Conservation (phyloP, 1,140 invertebrate species). For the Bombus terrestris region DNA sequence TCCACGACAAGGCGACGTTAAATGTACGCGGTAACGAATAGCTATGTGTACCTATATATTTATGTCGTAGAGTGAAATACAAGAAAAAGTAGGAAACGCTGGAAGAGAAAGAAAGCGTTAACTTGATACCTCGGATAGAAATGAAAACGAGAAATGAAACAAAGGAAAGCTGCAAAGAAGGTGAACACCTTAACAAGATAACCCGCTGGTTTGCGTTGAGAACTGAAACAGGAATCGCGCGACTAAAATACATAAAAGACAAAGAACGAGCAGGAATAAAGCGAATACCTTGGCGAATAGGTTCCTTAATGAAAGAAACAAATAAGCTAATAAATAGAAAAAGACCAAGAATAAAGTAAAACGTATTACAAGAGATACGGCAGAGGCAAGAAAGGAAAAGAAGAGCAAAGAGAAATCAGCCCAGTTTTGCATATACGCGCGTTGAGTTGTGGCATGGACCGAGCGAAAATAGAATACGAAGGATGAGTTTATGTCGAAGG, state of each 20-base stretch:
- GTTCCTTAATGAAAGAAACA: conserved; percentile 24
- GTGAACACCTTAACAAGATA: conserved; percentile 7
- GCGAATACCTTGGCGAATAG: conserved; percentile 7
- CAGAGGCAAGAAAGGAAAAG: neutral
- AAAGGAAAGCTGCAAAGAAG: neutral
- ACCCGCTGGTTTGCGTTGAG: neutral
- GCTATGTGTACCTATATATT: conserved; percentile 5
- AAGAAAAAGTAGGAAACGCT: neutral
- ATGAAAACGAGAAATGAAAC: neutral
- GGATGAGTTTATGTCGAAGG: conserved; percentile 26
- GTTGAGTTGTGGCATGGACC: neutral
- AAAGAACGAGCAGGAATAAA: neutral
- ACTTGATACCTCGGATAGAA: neutral
- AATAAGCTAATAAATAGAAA: conserved; percentile 12
- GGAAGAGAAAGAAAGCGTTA: neutral
- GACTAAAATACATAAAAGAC: conserved; percentile 2
- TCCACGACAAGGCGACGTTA: neutral
- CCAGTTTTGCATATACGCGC: neutral
- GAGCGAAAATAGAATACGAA: conserved; percentile 44
- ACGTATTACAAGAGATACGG: neutral
- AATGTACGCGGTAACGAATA: neutral
- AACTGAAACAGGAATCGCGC: neutral
- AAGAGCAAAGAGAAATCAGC: neutral
- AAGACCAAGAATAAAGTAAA: neutral
- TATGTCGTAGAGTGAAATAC: neutral